phyloP scores from a whole-genome alignment of 2,113 vertebrate species.

The Paracyprichromis sp. region DNA sequence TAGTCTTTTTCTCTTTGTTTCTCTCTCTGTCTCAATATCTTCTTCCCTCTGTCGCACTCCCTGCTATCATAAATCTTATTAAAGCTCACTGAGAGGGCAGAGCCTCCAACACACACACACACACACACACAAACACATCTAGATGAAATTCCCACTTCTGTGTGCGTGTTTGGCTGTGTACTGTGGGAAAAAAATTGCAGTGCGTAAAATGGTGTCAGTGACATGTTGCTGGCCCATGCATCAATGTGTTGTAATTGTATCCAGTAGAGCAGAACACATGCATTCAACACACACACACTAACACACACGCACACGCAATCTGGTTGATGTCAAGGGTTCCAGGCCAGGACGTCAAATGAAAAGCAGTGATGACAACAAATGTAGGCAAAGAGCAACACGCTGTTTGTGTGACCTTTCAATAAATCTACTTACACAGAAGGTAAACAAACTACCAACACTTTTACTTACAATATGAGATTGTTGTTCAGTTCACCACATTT shows the following conservation, averaged over 20 bases:
- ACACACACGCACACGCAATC: background rate
- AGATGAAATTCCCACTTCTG: background rate
- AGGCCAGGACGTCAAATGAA: background rate
- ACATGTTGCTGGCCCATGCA: constrained; percentile 41
- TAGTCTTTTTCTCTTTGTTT: background rate
- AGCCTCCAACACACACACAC: background rate
- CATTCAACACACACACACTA: background rate
- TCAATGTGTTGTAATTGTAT: constrained; percentile 59
- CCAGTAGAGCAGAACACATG: constrained; percentile 34
- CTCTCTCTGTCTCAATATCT: constrained; percentile 16
- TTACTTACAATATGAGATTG: background rate
- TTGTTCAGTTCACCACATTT: background rate
- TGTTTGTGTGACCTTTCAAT: background rate
- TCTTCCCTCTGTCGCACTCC: background rate
- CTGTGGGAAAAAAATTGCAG: background rate
- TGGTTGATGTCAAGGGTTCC: background rate
- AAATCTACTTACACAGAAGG: background rate
- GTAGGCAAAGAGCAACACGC: background rate
- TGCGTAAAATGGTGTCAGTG: constrained; percentile 31
- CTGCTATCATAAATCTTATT: constrained; percentile 43
- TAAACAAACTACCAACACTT: background rate
- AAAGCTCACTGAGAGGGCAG: constrained; percentile 21
- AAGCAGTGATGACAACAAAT: background rate
- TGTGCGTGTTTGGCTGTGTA: background rate
- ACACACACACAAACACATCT: background rate